Evolutionary conservation across 2,888 invertebrate genomes (phyloP).

Genomic region (Philhelius pedissequus): DNA sequence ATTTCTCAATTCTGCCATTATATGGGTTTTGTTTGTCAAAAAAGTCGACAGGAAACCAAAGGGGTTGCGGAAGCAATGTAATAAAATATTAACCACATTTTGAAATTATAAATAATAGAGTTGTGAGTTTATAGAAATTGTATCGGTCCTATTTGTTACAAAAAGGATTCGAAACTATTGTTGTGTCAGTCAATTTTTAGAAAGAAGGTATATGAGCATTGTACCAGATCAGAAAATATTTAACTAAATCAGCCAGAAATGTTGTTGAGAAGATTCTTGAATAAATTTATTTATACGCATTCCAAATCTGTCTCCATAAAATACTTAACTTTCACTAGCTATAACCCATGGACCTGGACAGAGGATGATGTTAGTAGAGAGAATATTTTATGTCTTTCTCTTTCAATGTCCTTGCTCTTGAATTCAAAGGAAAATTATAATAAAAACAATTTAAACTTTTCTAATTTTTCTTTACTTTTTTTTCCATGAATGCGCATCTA

Average conservation of each 20-base stretch:
- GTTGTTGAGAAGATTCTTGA: neutral
- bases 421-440: slow-evolving; percentile 26
- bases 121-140: slow-evolving; percentile 17
- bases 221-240: neutral
- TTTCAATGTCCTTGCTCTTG: slow-evolving; percentile 9
- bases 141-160: slow-evolving; percentile 27
- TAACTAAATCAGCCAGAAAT: neutral
- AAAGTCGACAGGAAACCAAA: neutral
- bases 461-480: slow-evolving; percentile 73
- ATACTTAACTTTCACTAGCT: slow-evolving; percentile 23
- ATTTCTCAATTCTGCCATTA: neutral
- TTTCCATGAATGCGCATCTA: slow-evolving; percentile 17
- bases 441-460: slow-evolving; percentile 78
- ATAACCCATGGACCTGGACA: neutral
- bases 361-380: neutral
- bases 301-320: slow-evolving; percentile 27
- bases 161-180: neutral
- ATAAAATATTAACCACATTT: neutral
- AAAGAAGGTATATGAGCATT: too few relatives aligned
- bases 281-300: neutral
- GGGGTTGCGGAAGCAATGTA: neutral
- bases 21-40: neutral
- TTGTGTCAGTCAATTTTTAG: neutral
- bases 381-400: slow-evolving; percentile 8
- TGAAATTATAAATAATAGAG: slow-evolving; percentile 7